Evolutionary conservation across 92 coral and sea anemone species (phyloP).

Genomic region (Heteractis magnifica): DNA sequence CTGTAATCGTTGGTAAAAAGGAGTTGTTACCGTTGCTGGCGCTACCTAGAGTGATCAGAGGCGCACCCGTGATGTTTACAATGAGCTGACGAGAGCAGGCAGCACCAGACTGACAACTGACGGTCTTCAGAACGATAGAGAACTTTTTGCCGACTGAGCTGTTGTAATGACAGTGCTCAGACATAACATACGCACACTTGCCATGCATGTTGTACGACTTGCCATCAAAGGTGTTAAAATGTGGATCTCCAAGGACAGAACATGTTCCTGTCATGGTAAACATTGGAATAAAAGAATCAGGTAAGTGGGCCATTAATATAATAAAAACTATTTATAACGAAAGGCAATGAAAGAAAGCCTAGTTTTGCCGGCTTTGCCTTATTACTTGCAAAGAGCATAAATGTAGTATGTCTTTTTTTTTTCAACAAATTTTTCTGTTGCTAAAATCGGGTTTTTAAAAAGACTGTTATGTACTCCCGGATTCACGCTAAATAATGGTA

Average conservation of each 20-base stretch:
- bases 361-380: too few species aligned
- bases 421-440: too few species aligned
- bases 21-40: conserved; percentile 18
- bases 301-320: too few species aligned
- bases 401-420: too few species aligned
- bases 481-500: too few species aligned
- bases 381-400: too few species aligned
- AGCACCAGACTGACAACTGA: conserved; percentile 27
- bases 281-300: too few species aligned
- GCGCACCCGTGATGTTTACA: conserved; percentile 55
- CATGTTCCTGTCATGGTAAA: conserved; percentile 55
- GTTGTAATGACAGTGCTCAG: conserved; percentile 85
- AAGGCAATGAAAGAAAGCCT: too few species aligned
- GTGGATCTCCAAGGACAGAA: conserved; percentile 74
- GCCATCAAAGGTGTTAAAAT: conserved; percentile 82
- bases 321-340: too few species aligned
- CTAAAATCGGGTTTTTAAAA: too few species aligned
- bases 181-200: conserved; percentile 66
- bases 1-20: conserved; percentile 50
- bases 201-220: conserved; percentile 75
- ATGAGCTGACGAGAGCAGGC: conserved; percentile 67
- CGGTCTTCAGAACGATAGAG: conserved; percentile 63
- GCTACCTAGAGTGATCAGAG: conserved; percentile 56
- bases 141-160: conserved; percentile 46
- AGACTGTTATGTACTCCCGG: too few species aligned